Conservation (phyloP, 2,888 invertebrate species). For the Schizotus pectinicornis region DNA sequence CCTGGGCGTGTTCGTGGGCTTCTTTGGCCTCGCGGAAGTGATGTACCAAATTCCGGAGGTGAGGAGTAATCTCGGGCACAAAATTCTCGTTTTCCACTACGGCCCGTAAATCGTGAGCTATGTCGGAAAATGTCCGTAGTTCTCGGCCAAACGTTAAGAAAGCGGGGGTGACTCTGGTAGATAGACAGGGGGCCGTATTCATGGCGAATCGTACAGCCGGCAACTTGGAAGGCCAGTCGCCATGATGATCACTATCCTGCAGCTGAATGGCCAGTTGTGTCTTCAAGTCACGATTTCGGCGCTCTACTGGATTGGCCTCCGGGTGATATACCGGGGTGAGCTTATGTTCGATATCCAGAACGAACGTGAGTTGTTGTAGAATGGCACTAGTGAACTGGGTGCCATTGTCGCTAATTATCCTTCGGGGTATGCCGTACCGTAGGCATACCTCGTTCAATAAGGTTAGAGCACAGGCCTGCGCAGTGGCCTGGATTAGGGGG, state of each 20-base stretch:
- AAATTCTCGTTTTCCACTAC: no score
- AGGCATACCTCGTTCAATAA: no score
- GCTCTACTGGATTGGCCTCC: constrained; percentile 13
- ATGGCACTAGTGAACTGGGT: constrained; percentile 33
- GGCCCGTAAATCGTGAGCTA: not conserved
- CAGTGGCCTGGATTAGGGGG: constrained; percentile 29
- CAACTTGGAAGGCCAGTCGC: no score
- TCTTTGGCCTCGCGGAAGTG: not conserved
- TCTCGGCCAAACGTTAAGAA: constrained; percentile 8
- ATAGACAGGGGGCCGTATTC: constrained; percentile 42
- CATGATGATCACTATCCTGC: constrained; percentile 32
- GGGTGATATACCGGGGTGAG: no score
- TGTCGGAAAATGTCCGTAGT: not conserved
- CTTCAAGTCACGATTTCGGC: constrained; percentile 40
- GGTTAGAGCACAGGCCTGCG: constrained; percentile 28
- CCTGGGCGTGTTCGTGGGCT: no score
- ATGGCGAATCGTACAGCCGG: constrained; percentile 48
- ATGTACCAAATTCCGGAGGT: not conserved
- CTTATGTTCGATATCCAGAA: no score
- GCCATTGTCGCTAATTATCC: constrained; percentile 7
- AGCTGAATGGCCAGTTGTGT: constrained; percentile 41
- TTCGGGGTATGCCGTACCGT: constrained; percentile 34
- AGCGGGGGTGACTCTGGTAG: constrained; percentile 11
- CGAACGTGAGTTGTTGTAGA: no score
- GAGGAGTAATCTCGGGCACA: not conserved